Evolutionary conservation across 1,140 invertebrate species (phyloP).

Genomic region (Streblospio benedicti): DNA sequence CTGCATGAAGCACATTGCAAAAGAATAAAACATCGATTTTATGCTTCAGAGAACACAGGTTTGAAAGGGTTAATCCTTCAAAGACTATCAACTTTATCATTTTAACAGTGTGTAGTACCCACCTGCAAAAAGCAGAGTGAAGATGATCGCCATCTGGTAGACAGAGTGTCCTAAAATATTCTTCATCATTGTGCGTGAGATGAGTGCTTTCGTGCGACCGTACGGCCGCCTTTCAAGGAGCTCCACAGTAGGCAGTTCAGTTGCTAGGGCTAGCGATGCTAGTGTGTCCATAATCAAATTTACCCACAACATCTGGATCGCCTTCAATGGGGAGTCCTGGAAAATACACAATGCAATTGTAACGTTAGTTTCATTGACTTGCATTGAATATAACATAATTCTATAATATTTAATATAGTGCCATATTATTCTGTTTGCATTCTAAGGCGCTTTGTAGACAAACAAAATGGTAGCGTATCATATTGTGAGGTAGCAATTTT

Average conservation of each 20-base stretch:
- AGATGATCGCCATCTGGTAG: slow-evolving; percentile 90
- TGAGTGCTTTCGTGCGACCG: slow-evolving; percentile 91
- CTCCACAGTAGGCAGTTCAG: slow-evolving; percentile 87
- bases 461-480: too few relatives aligned
- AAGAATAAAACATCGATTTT: background rate
- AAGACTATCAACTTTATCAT: too few relatives aligned
- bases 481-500: too few relatives aligned
- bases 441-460: too few relatives aligned
- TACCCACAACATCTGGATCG: slow-evolving; percentile 99
- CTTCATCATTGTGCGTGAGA: slow-evolving; percentile 97
- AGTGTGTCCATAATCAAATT: slow-evolving; percentile 99
- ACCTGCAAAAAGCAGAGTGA: slow-evolving; percentile 51
- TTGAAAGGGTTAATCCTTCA: too few relatives aligned
- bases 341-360: slow-evolving; percentile 5
- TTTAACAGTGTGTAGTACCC: background rate
- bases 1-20: slow-evolving; percentile 9
- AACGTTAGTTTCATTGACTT: background rate
- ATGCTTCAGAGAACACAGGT: background rate
- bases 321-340: slow-evolving; percentile 57
- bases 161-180: slow-evolving; percentile 94
- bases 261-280: slow-evolving; percentile 90
- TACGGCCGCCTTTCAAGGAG: slow-evolving; percentile 89
- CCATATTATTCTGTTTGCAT: too few relatives aligned
- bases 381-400: too few relatives aligned
- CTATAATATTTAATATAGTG: too few relatives aligned